A percentile compares a stretch with the other conserved stretches of the same genome.
These are phyloP conservation scores for Gonatopus flavifemur DNA, from an alignment of 1,140 invertebrate species.

Conservation along the genomic window DNA sequence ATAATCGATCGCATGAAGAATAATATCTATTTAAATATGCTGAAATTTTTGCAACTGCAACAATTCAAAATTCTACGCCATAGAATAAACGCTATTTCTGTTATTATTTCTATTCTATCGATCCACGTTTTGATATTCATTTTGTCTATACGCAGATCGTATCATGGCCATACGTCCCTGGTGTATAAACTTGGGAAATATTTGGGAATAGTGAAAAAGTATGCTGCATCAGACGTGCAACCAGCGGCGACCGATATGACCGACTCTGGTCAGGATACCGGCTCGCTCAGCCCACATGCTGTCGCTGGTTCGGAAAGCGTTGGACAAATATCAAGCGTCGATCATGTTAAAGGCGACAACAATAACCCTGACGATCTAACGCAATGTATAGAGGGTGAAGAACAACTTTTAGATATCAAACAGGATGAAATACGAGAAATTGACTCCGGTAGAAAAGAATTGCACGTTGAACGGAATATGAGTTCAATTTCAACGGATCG, in stretches of 20 bases:
- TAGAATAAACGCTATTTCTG: too few relatives aligned
- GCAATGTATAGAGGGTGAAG: too few relatives aligned
- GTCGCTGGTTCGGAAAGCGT: constrained; percentile 62
- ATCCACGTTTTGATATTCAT: too few relatives aligned
- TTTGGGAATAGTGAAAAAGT: constrained; percentile 13
- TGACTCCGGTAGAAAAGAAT: constrained; percentile 1
- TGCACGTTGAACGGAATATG: too few relatives aligned
- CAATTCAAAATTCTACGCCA: too few relatives aligned
- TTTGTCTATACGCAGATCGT: too few relatives aligned
- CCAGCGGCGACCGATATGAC: constrained; percentile 53
- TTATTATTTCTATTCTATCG: too few relatives aligned
- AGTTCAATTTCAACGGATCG: constrained; percentile 10
- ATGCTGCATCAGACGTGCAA: constrained; percentile 14
- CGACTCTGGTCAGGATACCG: constrained; percentile 63
- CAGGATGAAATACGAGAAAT: constrained; percentile 9
- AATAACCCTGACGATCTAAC: too few relatives aligned
- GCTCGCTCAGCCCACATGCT: constrained; percentile 59
- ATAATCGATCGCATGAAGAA: too few relatives aligned
- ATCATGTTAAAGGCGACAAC: constrained; percentile 6
- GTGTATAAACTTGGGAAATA: not conserved
- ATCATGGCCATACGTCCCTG: not conserved
- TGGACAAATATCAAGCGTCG: too few relatives aligned
- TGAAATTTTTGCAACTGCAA: too few relatives aligned
- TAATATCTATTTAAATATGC: too few relatives aligned
- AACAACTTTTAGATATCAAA: constrained; percentile 10